A percentile compares a stretch with the other conserved stretches of the same genome.
Evolutionary conservation across 2,888 invertebrate genomes (phyloP).

Genomic region (Mythimna lalbum): DNA sequence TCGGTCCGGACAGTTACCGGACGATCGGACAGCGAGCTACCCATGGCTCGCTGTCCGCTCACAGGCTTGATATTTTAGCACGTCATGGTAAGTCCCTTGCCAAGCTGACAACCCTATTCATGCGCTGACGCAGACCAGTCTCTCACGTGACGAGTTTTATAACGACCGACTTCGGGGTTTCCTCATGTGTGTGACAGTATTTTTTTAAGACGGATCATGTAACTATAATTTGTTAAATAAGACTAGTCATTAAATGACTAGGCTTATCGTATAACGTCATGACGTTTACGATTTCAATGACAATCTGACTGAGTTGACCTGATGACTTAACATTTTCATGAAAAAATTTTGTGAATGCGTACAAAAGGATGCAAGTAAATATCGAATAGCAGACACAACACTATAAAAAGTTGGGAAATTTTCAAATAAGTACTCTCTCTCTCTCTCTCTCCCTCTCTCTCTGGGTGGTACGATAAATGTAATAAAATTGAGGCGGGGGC

Average conservation of each 20-base stretch:
- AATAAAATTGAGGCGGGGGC: too few relatives aligned
- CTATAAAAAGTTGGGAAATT: too few relatives aligned
- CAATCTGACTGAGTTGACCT: conserved; percentile 18
- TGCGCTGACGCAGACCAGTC: conserved; percentile 18
- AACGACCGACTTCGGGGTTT: conserved; percentile 39
- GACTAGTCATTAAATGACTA: conserved; percentile 25
- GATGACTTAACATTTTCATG: neutral
- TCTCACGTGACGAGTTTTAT: conserved; percentile 45
- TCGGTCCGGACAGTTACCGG: too few relatives aligned
- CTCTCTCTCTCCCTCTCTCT: too few relatives aligned
- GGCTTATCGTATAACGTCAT: neutral
- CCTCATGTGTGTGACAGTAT: conserved; percentile 36
- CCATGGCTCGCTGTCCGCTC: too few relatives aligned
- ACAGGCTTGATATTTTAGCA: too few relatives aligned
- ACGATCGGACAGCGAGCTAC: too few relatives aligned
- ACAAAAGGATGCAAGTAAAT: neutral
- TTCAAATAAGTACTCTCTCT: too few relatives aligned
- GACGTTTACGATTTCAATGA: conserved; percentile 29
- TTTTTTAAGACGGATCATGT: conserved; percentile 31
- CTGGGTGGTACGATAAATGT: too few relatives aligned
- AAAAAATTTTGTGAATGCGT: neutral
- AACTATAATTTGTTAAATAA: conserved; percentile 23
- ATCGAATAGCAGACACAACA: too few relatives aligned
- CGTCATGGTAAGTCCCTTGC: too few relatives aligned
- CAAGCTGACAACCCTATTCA: neutral